phyloP scores from a whole-genome alignment of 2,113 vertebrate genomes.

The Pionites leucogaster region DNA sequence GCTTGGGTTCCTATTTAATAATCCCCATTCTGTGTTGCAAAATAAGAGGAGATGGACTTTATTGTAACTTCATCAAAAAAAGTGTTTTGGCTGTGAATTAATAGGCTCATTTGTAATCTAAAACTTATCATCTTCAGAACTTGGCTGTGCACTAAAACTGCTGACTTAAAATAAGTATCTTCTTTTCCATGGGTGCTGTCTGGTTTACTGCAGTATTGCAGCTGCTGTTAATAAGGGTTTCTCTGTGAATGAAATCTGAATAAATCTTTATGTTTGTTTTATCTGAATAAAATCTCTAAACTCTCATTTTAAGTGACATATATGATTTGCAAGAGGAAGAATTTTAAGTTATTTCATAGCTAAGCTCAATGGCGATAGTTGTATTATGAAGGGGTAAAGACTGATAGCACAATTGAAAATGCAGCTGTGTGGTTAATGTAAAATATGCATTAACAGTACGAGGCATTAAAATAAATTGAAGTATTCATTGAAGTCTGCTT shows the following conservation, averaged over 20 bases:
- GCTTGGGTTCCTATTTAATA: background rate
- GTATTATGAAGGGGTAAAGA: background rate
- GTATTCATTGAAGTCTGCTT: background rate
- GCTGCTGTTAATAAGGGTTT: background rate
- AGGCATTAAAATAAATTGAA: background rate
- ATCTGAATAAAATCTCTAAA: background rate
- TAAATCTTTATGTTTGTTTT: background rate
- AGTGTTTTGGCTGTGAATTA: background rate
- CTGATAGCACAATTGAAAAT: background rate
- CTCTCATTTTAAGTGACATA: background rate
- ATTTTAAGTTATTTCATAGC: background rate
- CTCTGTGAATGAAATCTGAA: background rate
- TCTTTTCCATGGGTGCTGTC: background rate
- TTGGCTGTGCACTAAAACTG: background rate
- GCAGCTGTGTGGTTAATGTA: constrained; percentile 1
- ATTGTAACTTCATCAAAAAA: background rate
- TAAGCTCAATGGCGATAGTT: background rate
- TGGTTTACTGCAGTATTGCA: background rate
- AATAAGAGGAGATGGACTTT: background rate
- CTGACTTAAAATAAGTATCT: background rate
- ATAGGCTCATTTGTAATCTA: background rate
- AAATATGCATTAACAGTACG: background rate
- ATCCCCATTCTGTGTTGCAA: background rate
- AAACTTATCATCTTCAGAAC: background rate
- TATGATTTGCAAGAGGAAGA: background rate